phyloP scores from a whole-genome alignment of 2,113 vertebrate genomes.

The Alligator sinensis region DNA sequence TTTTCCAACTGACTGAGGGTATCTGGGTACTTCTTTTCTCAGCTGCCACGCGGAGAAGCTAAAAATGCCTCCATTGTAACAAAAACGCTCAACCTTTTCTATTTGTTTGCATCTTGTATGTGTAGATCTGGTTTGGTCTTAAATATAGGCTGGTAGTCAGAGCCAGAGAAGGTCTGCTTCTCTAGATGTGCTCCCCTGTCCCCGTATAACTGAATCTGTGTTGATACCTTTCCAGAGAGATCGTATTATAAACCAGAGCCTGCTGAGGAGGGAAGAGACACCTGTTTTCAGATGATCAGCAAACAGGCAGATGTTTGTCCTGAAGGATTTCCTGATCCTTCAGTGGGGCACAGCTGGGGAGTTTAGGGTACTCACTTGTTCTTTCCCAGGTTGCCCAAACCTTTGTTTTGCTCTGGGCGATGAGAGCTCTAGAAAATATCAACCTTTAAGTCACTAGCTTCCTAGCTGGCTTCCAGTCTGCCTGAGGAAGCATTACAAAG shows the following conservation, averaged over 20 bases:
- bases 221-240: not conserved
- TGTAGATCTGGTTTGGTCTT: not conserved
- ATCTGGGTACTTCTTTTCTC: not conserved
- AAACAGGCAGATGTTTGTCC: not conserved
- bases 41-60: not conserved
- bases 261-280: not conserved
- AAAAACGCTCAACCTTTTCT: not conserved
- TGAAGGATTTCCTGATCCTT: not conserved
- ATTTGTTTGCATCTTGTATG: not conserved
- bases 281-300: not conserved
- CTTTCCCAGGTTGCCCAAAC: not conserved
- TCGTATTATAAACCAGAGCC: not conserved
- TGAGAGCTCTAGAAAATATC: not conserved
- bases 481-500: not conserved
- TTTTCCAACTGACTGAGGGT: not conserved
- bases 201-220: not conserved
- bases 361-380: not conserved
- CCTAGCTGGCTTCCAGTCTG: not conserved
- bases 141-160: not conserved
- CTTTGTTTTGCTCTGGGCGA: not conserved
- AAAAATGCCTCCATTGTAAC: not conserved
- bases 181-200: not conserved
- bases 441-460: not conserved
- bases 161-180: not conserved
- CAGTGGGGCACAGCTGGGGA: not conserved